Percentiles rank a stretch among this genome's conserved stretches.
These are phyloP conservation scores for Myiozetetes cayanensis DNA, from an alignment of 2,113 vertebrate genomes.

Conservation along the genomic window DNA sequence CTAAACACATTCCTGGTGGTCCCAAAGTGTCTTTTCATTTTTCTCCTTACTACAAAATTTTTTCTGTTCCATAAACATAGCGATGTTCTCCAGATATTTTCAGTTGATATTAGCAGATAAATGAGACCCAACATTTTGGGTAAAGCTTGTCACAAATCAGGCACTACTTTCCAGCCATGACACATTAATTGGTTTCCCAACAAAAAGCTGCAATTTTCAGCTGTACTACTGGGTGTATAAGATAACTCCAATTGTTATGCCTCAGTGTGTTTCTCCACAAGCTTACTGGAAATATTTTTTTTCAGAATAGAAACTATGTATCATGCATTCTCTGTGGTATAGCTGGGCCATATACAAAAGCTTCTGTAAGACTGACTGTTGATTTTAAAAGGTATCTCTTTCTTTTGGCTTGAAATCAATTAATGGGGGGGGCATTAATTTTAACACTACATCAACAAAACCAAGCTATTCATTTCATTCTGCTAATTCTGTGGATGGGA, in stretches of 20 bases:
- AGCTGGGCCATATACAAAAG: neutral
- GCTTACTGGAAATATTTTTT: neutral
- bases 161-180: neutral
- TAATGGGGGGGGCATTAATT: neutral
- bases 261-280: neutral
- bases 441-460: neutral
- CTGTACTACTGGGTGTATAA: neutral
- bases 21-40: neutral
- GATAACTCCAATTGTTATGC: neutral
- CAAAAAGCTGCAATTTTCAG: neutral
- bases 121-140: neutral
- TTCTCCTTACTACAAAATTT: neutral
- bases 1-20: neutral
- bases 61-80: neutral
- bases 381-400: constrained; percentile 23
- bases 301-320: neutral
- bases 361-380: neutral
- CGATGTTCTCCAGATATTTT: neutral
- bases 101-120: neutral
- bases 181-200: neutral
- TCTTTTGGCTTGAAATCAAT: neutral
- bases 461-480: neutral
- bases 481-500: neutral
- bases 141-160: neutral
- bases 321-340: neutral